Evolutionary conservation across 2,797 vertebrate species (phyloP).

Genomic region (Melanotaenia maccullochi): DNA sequence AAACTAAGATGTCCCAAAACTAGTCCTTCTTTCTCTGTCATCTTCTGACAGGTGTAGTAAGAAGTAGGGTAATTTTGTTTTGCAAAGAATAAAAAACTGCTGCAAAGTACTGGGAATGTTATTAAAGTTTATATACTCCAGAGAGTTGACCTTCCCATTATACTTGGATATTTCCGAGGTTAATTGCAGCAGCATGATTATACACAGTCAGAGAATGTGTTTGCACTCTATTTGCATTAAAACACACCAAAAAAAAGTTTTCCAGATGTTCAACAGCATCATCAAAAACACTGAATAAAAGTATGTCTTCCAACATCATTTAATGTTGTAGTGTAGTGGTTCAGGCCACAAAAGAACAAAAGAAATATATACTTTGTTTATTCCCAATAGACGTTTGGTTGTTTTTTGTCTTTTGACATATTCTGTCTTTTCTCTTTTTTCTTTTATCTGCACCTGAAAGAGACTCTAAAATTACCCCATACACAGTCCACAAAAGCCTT

Average conservation of each 20-base stretch:
- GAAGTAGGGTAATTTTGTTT: slow-evolving; percentile 66
- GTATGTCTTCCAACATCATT: background rate
- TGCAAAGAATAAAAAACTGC: slow-evolving; percentile 32
- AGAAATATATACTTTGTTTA: background rate
- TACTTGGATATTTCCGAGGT: slow-evolving; percentile 24
- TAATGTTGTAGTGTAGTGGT: background rate
- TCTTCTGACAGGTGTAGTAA: slow-evolving; percentile 55
- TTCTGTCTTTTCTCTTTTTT: background rate
- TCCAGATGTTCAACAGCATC: background rate
- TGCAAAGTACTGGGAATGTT: slow-evolving; percentile 32
- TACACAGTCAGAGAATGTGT: slow-evolving; percentile 17
- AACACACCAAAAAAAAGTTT: background rate
- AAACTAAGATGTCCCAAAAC: no score
- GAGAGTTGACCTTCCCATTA: slow-evolving; percentile 38
- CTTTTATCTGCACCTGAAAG: background rate
- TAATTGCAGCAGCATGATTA: slow-evolving; percentile 37
- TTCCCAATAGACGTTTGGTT: background rate
- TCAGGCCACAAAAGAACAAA: no score
- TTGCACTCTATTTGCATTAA: slow-evolving; percentile 25
- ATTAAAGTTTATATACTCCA: slow-evolving; percentile 48
- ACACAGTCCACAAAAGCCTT: background rate
- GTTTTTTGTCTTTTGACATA: background rate
- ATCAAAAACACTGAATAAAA: no score
- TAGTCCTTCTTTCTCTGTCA: slow-evolving; percentile 22
- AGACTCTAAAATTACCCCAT: background rate